Base-by-base conservation (phyloP, 2,888 invertebrate species). In the Spisula solida region DNA sequence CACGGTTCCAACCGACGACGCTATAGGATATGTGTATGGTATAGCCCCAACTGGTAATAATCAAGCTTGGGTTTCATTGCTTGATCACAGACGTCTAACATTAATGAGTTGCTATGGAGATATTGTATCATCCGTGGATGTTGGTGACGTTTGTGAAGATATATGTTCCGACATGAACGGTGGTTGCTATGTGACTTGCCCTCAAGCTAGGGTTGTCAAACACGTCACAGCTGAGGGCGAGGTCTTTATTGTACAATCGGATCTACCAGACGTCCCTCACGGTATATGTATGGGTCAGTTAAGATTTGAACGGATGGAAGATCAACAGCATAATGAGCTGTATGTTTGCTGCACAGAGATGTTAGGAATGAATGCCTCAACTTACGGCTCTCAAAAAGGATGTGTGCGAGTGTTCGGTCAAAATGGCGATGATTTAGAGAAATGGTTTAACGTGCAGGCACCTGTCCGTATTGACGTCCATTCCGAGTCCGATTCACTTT, bases 21-120 rank as follows among this genome's bases (percentile, higher is more conserved):
- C 83, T 31, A 47, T 91, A 48, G 91, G 91, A 5, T 91, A 91
- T 81, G 87, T 91, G 8, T 90, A 87, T 75, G 91, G 91, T n/a
- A 88, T 91, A 25, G 90, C 90, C 0, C 87, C 91, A 20, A 78
- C 75, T 25, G 82, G 75, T 5, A 85, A 78, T 20, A 55, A 78
- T 16, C 84, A 82, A 25, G 91, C 88, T 0, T 91, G 91, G 91
- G 78, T 90, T 8, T 83, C 87, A 20, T 56, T 91, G 78, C 85
- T 91, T 29, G 91, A 87, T 70, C 88, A 90, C 41, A 51, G 25
- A 12, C 41, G 79, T n/a, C 78, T 91, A 16, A 70, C 41, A 1
- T 66, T 91, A 18, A 82, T 90, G 1, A 81, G 90, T 31, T 55
- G 29, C n/a, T 56, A 70, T 14, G 91, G 91, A 6, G 82, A 82